Conservation (phyloP, 2,113 vertebrate genomes). For the Megaceryle maxima region DNA sequence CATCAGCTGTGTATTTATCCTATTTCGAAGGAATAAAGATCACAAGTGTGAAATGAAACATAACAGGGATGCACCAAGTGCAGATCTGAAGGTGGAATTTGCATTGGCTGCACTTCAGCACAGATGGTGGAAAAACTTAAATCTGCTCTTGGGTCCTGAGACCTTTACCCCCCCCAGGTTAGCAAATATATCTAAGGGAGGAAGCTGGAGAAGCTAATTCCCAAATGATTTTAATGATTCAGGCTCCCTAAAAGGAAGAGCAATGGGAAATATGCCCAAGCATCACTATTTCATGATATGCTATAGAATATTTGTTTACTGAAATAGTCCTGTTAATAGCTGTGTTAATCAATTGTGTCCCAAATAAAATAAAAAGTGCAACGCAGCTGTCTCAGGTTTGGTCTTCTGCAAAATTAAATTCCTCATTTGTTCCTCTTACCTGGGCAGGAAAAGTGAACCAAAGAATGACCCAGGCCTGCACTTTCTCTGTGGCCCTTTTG, state of each 20-base stretch:
- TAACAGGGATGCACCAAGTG: slow-evolving; percentile 35
- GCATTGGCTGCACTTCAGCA: slow-evolving; percentile 27
- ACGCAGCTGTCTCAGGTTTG: slow-evolving; percentile 9
- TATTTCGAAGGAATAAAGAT: slow-evolving; percentile 53
- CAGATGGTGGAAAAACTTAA: slow-evolving; percentile 14
- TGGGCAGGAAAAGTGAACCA: not conserved
- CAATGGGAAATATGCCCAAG: not conserved
- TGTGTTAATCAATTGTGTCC: slow-evolving; percentile 19
- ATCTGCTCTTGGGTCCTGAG: slow-evolving; percentile 2
- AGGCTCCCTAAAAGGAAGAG: slow-evolving; percentile 5
- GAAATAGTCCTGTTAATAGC: slow-evolving; percentile 21
- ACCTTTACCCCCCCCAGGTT: slow-evolving; percentile 12
- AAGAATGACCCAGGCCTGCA: not conserved
- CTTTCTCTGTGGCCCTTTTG: not conserved
- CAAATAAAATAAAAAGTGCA: slow-evolving; percentile 51
- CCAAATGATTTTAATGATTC: slow-evolving; percentile 23
- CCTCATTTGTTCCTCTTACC: not conserved
- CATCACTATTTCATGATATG: slow-evolving; percentile 11
- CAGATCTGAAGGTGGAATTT: slow-evolving; percentile 42
- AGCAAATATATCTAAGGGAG: not conserved
- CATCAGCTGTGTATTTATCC: slow-evolving; percentile 29
- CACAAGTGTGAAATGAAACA: slow-evolving; percentile 54
- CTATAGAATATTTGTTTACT: slow-evolving; percentile 34
- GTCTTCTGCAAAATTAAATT: not conserved
- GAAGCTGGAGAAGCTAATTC: slow-evolving; percentile 5